Evolutionary conservation across 2,113 vertebrate genomes (phyloP).

Genomic region (Mustelus asterias): DNA sequence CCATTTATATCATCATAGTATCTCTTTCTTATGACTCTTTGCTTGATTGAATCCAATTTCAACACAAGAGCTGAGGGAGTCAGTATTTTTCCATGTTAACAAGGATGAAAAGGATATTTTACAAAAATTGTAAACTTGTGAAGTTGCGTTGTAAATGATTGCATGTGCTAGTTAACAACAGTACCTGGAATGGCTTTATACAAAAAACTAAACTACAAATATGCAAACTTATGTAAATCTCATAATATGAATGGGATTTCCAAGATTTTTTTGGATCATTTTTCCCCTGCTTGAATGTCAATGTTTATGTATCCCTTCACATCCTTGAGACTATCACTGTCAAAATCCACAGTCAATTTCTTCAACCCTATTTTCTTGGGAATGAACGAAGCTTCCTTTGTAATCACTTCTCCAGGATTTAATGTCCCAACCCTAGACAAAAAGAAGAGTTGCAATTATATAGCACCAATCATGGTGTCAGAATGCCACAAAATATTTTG

Average conservation of each 20-base stretch:
- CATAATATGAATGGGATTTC: background rate
- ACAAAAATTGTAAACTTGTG: background rate
- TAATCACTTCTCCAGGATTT: conserved; percentile 63
- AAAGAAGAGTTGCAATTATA: background rate
- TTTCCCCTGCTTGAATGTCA: conserved; percentile 52
- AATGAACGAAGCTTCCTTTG: conserved; percentile 68
- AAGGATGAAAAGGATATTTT: background rate
- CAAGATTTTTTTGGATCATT: background rate
- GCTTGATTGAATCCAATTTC: background rate
- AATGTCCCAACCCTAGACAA: conserved; percentile 42
- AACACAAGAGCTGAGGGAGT: background rate
- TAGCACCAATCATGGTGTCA: background rate
- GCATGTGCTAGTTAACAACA: background rate
- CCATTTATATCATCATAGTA: background rate
- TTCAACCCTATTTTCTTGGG: conserved; percentile 61
- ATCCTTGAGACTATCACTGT: conserved; percentile 71
- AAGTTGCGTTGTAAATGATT: background rate
- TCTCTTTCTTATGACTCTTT: background rate
- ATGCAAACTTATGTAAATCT: background rate
- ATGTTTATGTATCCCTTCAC: conserved; percentile 83
- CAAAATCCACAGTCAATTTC: conserved; percentile 83
- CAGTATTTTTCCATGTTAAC: background rate
- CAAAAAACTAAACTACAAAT: background rate
- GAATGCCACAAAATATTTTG: background rate
- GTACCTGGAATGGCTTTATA: background rate